Conservation (phyloP, 2,113 vertebrate species). For the Alces alces region DNA sequence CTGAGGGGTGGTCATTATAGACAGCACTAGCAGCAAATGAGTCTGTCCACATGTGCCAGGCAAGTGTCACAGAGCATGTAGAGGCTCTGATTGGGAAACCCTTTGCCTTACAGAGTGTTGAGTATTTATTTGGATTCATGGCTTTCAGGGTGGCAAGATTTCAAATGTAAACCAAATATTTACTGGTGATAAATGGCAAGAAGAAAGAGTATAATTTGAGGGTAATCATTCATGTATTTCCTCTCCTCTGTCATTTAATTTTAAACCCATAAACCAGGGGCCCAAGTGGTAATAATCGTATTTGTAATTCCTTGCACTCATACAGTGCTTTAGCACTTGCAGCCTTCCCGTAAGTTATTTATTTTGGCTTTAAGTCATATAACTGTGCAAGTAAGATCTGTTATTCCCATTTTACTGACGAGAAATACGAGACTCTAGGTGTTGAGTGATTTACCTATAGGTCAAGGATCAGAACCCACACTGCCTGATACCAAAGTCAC, state of each 20-base stretch:
- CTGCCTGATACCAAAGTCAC: background rate
- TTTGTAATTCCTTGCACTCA: background rate
- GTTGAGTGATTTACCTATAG: background rate
- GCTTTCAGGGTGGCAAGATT: slow-evolving; percentile 42
- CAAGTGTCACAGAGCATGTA: background rate
- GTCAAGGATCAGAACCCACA: background rate
- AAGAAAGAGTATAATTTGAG: slow-evolving; percentile 33
- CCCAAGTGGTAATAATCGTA: background rate
- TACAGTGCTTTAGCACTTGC: background rate
- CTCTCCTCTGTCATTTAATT: slow-evolving; percentile 17
- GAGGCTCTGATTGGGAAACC: background rate
- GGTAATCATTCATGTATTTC: slow-evolving; percentile 38
- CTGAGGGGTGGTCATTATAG: background rate
- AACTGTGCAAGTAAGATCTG: background rate
- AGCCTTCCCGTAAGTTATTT: background rate
- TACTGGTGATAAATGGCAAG: slow-evolving; percentile 43
- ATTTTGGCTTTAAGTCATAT: slow-evolving; percentile 19
- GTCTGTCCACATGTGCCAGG: background rate
- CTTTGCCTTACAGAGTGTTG: background rate
- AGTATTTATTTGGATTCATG: slow-evolving; percentile 46
- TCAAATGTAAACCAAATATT: slow-evolving; percentile 58
- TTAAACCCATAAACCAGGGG: background rate
- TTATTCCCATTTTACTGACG: background rate
- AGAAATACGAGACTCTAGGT: background rate
- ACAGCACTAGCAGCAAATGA: background rate